A percentile compares a stretch with the other conserved stretches of the same genome.
Evolutionary conservation across 2,113 vertebrate genomes (phyloP).

Genomic region (Brachyhypopomus gauderio): DNA sequence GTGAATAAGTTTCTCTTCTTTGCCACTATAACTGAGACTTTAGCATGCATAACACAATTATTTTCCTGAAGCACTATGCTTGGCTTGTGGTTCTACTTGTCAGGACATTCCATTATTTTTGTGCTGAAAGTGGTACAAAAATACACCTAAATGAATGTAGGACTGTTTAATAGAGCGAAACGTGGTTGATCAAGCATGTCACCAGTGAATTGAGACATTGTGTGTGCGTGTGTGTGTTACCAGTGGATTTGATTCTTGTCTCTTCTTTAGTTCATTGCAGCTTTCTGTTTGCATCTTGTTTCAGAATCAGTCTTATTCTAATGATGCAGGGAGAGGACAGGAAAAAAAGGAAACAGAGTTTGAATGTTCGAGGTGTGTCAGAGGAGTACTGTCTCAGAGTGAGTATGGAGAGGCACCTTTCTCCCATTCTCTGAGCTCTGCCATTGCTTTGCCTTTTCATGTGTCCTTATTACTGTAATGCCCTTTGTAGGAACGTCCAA

Average conservation of each 20-base stretch:
- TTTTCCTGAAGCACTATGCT: no score
- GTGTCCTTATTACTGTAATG: neutral
- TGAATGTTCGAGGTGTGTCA: constrained; percentile 50
- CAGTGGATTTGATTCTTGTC: no score
- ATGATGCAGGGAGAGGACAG: constrained; percentile 58
- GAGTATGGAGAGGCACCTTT: constrained; percentile 25
- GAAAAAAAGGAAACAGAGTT: constrained; percentile 55
- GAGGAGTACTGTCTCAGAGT: constrained; percentile 63
- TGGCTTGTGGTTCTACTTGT: no score
- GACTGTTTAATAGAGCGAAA: neutral
- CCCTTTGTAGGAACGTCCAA: constrained; percentile 55
- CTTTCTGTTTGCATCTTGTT: constrained; percentile 18
- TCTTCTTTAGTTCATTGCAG: neutral
- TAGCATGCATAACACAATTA: no score
- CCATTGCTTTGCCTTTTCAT: neutral
- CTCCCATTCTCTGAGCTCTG: neutral
- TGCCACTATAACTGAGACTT: neutral
- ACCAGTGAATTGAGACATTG: neutral
- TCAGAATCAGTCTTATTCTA: constrained; percentile 38
- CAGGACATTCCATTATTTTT: neutral
- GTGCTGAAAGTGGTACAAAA: neutral
- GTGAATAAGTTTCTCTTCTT: neutral
- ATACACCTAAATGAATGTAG: neutral
- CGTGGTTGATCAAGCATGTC: no score
- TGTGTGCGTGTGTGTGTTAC: neutral